Base-by-base conservation (phyloP, 2,113 vertebrate genomes). In the Clupea harengus region DNA sequence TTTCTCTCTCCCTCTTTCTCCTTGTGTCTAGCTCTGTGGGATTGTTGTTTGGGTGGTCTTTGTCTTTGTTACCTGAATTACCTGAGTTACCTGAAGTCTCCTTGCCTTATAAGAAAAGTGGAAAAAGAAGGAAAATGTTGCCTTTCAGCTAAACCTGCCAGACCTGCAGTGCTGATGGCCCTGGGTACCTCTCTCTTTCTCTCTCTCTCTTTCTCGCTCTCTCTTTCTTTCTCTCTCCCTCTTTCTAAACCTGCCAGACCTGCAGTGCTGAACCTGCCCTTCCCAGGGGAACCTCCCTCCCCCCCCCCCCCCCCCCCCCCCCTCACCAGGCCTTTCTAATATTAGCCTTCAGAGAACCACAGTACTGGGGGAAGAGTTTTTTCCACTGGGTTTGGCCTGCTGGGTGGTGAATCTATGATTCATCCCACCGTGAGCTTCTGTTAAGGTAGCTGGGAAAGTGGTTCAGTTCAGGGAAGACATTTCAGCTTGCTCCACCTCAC, bases 201-300 rank as follows among this genome's bases (percentile, higher is more conserved):
- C n/a, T 25, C 60, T 67, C 60, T 25, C 50, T 25, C 60, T 67
- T 22, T 25, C 60, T 67, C 8, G 4, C 60, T 67, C n/a, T 67
- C 60, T 72, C n/a, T 32, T 2, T 72, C 10, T 72, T 11, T 72
- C n/a, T 72, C 8, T 72, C 25, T 72, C 7, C 28, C 1, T 72
- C 25, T 72, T 2, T 72, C 7, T 28, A n/a, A n/a, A n/a, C 81
- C 45, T 64, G 50, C 81, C 45, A 82, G 46, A 57, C 83, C 60
- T 85, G 84, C 81, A 44, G 81, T 49, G 46, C 83, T 72, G 86
- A 60, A 52, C 32, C 46, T 87, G 28, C 60, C 1, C 50, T 47
- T 81, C 6, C 8, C 44, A 50, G 6, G 3, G 17, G 9, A 32
- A 28, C 25, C 52, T 83, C 81, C n/a, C n/a, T n/a, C n/a, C n/a